Evolutionary conservation across 2,888 invertebrate genomes (phyloP).

Genomic region (Lasioglossum malachurum): DNA sequence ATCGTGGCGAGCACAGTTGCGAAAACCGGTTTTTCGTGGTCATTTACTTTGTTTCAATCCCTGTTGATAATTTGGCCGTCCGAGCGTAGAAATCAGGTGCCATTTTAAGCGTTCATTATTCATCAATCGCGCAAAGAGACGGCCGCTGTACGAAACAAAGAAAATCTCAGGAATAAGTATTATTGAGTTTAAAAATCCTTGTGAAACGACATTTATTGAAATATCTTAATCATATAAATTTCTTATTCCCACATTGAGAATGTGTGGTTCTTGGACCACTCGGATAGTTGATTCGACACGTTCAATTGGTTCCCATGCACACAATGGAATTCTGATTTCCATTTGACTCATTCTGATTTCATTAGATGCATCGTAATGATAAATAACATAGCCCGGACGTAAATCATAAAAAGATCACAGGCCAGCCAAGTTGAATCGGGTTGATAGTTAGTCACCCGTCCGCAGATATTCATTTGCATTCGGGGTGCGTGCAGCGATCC

Average conservation of each 20-base stretch:
- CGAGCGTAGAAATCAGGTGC: background rate
- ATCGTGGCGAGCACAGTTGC: slow-evolving; percentile 32
- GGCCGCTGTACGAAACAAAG: background rate
- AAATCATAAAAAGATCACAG: background rate
- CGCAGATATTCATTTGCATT: slow-evolving; percentile 59
- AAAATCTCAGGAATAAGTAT: background rate
- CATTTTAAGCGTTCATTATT: background rate
- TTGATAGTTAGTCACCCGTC: slow-evolving; percentile 42
- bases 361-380: background rate
- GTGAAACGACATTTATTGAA: no score
- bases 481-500: slow-evolving; percentile 52
- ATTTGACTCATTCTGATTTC: background rate
- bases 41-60: background rate
- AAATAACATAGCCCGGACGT: background rate
- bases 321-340: slow-evolving; percentile 3
- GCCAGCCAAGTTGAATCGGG: slow-evolving; percentile 7
- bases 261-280: background rate
- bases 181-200: background rate
- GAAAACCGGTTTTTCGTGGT: slow-evolving; percentile 35
- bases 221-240: no score
- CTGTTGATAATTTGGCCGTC: background rate
- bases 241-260: background rate
- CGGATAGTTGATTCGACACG: no score
- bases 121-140: background rate
- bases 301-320: background rate